Conservation (phyloP, 2,113 vertebrate genomes). For the Leptobrachium leishanense region DNA sequence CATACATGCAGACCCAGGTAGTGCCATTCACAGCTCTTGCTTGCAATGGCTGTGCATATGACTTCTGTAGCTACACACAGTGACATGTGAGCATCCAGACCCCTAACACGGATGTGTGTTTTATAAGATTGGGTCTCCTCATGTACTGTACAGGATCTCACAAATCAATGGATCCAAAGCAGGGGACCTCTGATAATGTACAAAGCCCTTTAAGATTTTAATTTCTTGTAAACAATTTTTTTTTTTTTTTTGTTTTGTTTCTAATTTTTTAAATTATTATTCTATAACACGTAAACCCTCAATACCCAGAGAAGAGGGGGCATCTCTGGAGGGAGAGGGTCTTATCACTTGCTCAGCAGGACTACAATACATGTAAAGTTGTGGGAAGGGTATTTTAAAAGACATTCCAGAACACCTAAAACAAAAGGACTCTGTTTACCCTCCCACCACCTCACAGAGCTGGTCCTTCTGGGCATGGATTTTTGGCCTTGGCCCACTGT, state of each 20-base stretch:
- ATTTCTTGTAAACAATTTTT: slow-evolving; percentile 33
- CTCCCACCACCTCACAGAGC: not conserved
- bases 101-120: not conserved
- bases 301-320: not conserved
- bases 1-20: not conserved
- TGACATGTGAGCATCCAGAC: not conserved
- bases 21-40: not conserved
- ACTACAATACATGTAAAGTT: slow-evolving; percentile 20
- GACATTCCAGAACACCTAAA: slow-evolving; percentile 26
- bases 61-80: slow-evolving; percentile 14
- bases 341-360: not conserved
- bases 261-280: slow-evolving; percentile 42
- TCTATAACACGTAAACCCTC: slow-evolving; percentile 21
- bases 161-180: not conserved
- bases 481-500: slow-evolving; percentile 19
- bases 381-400: slow-evolving; percentile 19
- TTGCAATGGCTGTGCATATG: slow-evolving; percentile 1
- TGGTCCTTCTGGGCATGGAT: not conserved
- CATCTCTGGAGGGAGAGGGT: slow-evolving; percentile 11
- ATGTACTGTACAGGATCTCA: slow-evolving; percentile 13
- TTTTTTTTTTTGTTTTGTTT: slow-evolving; percentile 6
- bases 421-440: slow-evolving; percentile 5
- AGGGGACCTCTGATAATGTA: not conserved
- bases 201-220: slow-evolving; percentile 22
- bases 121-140: not conserved